Base-by-base conservation (phyloP, 2,797 vertebrate species). In the Brotula barbata region DNA sequence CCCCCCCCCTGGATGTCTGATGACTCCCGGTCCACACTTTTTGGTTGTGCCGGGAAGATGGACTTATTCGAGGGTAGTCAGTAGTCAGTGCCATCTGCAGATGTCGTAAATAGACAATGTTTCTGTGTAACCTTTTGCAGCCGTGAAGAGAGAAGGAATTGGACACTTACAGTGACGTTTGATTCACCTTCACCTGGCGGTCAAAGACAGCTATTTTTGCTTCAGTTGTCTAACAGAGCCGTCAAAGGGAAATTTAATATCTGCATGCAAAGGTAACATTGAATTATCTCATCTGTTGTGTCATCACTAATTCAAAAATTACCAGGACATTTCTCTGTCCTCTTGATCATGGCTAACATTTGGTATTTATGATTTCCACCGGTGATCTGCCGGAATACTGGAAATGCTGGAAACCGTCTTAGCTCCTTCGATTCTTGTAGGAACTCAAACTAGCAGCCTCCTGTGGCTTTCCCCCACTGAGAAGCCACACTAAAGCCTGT, bases 401-500 rank as follows among this genome's bases (percentile, higher is more conserved):
- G n/a, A n/a, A n/a, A n/a, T n/a, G n/a, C 41, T 28, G 7, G 7
- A 28, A 57, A 75, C 34, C 39, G 70, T 52, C 68, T 43, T 54
- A 64, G 54, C 61, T 53, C 39, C 44, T 50, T 33, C 37, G 23
- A 55, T 62, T 81, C 63, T 62, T 48, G 51, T 58, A 59, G 58
- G 56, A 58, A 73, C 51, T 43, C 43, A 37, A 57, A 43, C 45
- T 46, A 16, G 25, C 50, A 65, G 48, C 54, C 45, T 37, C 79
- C 53, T 7, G 7, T 75, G 69, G 76, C 60, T 64, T 65, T 54
- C 33, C 61, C 78, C 34, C 47, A 68, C 73, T 80, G 44, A 51
- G 65, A 75, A 57, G 52, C 73, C 73, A 69, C 51, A 71, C 68
- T 79, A 85, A 84, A 4, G 78, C 69, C 82, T 61, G 75, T 85